phyloP scores from a whole-genome alignment of 1,140 invertebrate species.

The Pectinophora gossypiella region DNA sequence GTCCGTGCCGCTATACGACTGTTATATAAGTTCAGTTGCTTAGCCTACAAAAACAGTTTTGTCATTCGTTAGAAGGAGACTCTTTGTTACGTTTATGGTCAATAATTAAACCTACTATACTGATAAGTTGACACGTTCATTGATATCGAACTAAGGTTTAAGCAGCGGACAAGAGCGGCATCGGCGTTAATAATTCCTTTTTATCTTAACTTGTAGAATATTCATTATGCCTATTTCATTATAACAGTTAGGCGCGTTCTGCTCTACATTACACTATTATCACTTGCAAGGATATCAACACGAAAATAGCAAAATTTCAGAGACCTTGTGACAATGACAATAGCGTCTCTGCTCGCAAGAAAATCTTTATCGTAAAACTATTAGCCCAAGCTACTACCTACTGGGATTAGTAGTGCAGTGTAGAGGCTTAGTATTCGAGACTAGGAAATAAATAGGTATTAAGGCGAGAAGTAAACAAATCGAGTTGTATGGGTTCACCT shows the following conservation, averaged over 20 bases:
- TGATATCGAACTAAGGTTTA: too few species aligned
- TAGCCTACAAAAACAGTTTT: too few species aligned
- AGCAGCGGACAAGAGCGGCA: conserved; percentile 6
- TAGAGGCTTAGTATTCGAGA: conserved; percentile 16
- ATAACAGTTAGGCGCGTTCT: conserved; percentile 17
- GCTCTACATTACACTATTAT: conserved; percentile 20
- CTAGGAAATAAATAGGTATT: conserved; percentile 15
- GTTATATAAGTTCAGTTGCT: too few species aligned
- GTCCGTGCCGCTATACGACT: too few species aligned
- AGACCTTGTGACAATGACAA: too few species aligned
- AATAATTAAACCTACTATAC: too few species aligned
- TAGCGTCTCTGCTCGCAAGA: too few species aligned
- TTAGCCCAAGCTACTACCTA: neutral
- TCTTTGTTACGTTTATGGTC: too few species aligned
- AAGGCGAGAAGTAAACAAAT: conserved; percentile 13
- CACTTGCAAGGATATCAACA: neutral
- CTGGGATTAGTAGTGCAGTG: conserved; percentile 13
- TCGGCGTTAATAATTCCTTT: conserved; percentile 20
- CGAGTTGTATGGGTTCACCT: conserved; percentile 10
- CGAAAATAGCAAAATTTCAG: too few species aligned
- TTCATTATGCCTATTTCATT: conserved; percentile 38
- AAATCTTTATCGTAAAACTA: neutral
- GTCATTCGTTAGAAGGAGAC: too few species aligned
- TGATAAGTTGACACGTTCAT: too few species aligned
- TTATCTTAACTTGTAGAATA: conserved; percentile 33